These are phyloP conservation scores for Glareola pratincola DNA, from an alignment of 2,113 vertebrate species.

Conservation along the genomic window DNA sequence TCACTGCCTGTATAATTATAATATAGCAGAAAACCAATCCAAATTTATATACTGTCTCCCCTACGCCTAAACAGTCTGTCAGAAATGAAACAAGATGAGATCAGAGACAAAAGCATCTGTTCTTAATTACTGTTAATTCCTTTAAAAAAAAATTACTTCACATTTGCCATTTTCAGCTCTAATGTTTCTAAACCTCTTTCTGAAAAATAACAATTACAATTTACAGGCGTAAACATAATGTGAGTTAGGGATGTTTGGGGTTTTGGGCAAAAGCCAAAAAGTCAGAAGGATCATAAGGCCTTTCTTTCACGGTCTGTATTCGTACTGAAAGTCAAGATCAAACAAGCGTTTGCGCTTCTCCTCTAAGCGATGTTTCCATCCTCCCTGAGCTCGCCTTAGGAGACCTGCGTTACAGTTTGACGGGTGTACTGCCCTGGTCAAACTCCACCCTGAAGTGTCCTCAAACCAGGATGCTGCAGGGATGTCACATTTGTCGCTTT, in stretches of 20 bases:
- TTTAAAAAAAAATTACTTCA: not conserved
- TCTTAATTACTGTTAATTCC: constrained; percentile 28
- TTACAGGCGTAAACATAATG: not conserved
- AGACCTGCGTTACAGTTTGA: not conserved
- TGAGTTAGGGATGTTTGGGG: not conserved
- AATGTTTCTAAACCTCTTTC: not conserved
- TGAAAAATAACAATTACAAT: not conserved
- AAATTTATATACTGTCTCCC: not conserved
- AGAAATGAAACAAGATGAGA: not conserved
- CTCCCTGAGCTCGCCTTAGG: not conserved
- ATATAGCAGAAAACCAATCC: not conserved
- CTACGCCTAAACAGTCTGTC: not conserved
- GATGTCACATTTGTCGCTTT: not conserved
- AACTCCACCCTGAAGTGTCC: not conserved
- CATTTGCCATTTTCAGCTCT: not conserved
- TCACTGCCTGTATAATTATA: not conserved
- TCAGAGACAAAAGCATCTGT: constrained; percentile 12
- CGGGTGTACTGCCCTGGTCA: not conserved
- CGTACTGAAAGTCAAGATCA: not conserved
- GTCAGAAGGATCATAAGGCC: not conserved
- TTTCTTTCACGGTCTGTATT: not conserved
- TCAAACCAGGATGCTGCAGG: not conserved
- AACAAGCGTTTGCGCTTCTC: not conserved
- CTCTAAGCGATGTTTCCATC: accelerated
- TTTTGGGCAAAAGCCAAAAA: not conserved